Percentiles rank a stretch among this genome's conserved stretches.
These are phyloP conservation scores for Gila robusta DNA, from an alignment of 2,797 vertebrate species.

Conservation along the genomic window DNA sequence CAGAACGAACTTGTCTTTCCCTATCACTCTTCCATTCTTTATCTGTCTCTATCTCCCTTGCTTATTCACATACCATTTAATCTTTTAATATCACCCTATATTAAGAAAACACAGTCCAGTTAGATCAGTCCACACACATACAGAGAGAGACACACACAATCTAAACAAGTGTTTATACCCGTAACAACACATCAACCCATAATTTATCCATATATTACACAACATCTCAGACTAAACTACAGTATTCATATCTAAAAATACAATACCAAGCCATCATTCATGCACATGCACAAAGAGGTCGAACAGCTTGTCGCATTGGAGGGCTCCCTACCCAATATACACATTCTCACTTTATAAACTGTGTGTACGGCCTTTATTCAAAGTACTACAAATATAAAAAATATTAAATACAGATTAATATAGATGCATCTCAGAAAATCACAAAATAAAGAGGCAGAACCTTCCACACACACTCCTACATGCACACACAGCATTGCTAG, in stretches of 20 bases:
- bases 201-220: neutral
- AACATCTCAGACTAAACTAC: neutral
- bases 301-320: constrained; percentile 34
- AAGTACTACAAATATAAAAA: neutral
- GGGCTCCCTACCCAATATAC: neutral
- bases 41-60: constrained; percentile 29
- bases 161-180: neutral
- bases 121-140: constrained; percentile 5
- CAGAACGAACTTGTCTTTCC: constrained; percentile 59
- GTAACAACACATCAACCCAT: neutral
- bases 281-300: constrained; percentile 26
- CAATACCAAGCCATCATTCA: neutral
- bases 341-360: constrained; percentile 9
- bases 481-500: neutral
- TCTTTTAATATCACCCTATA: constrained; percentile 48
- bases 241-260: constrained; percentile 2
- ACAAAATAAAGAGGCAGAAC: neutral
- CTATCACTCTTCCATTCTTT: constrained; percentile 33
- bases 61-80: constrained; percentile 28
- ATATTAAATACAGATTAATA: neutral
- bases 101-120: constrained; percentile 39
- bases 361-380: neutral
- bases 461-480: neutral
- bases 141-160: neutral
- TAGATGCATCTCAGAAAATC: neutral